Evolutionary conservation across 2,888 invertebrate species (phyloP).

Genomic region (Torymus tubicola): DNA sequence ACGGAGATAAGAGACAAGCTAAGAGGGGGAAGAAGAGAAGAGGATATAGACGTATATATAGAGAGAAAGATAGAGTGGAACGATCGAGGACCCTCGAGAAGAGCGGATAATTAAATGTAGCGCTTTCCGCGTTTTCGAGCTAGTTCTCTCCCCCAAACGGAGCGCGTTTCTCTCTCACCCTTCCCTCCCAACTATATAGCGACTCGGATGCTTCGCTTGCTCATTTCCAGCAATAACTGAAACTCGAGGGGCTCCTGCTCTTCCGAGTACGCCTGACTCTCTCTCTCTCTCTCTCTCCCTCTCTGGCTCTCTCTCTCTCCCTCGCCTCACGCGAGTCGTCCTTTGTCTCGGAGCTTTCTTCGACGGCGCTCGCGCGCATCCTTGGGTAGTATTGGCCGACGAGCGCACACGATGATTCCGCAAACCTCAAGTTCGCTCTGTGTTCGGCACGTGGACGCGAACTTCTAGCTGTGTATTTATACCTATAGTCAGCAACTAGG

Average conservation of each 20-base stretch:
- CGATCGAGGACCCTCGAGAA: conserved; percentile 54
- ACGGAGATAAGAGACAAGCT: conserved; percentile 4
- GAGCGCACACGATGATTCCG: not conserved
- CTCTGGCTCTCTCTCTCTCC: not conserved
- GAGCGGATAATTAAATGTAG: conserved; percentile 66
- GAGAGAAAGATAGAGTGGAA: not conserved
- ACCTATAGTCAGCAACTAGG: too few relatives aligned
- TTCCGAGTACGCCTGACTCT: not conserved
- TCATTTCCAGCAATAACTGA: conserved; percentile 63
- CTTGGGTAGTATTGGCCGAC: not conserved
- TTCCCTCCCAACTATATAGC: not conserved
- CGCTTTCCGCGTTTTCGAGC: conserved; percentile 59
- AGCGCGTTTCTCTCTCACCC: conserved; percentile 29
- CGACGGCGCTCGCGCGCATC: not conserved
- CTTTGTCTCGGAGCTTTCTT: not conserved
- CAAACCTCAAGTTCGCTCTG: not conserved
- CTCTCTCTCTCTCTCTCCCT: conserved; percentile 6
- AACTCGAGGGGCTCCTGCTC: conserved; percentile 44
- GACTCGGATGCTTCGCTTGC: conserved; percentile 39
- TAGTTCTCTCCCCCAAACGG: conserved; percentile 13
- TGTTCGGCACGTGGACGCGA: not conserved
- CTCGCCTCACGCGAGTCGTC: not conserved
- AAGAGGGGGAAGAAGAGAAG: not conserved
- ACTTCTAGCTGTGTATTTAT: too few relatives aligned
- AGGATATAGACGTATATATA: not conserved